These are phyloP conservation scores for Enteromius trimaculatus DNA, from an alignment of 2,797 vertebrate species.

Conservation along the genomic window DNA sequence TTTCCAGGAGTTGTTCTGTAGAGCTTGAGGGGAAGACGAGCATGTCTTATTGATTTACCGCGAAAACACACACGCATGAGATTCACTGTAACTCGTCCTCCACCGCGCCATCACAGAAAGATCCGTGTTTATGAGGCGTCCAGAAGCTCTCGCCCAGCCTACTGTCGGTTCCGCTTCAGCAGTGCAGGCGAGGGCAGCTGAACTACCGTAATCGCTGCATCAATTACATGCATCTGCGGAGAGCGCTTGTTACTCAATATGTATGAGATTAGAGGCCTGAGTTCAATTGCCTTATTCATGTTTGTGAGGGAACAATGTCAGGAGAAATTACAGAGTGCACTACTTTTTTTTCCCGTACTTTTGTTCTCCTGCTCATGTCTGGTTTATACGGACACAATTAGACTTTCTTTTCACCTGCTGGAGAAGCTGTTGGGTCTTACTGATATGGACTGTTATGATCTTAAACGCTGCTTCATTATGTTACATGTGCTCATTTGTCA, in stretches of 20 bases:
- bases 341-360: conserved; percentile 30
- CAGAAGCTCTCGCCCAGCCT: conserved; percentile 21
- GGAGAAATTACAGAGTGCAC: conserved; percentile 68
- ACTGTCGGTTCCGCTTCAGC: conserved; percentile 49
- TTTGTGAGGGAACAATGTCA: conserved; percentile 70
- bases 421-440: conserved; percentile 39
- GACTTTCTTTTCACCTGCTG: conserved; percentile 35
- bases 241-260: conserved; percentile 61
- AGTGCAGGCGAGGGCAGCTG: conserved; percentile 49
- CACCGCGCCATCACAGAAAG: not conserved
- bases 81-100: conserved; percentile 9
- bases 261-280: conserved; percentile 67
- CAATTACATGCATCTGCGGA: conserved; percentile 67
- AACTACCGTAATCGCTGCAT: conserved; percentile 65
- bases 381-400: conserved; percentile 20
- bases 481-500: conserved; percentile 32
- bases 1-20: conserved; percentile 1
- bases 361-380: conserved; percentile 37
- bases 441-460: conserved; percentile 16
- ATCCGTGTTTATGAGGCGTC: not conserved
- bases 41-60: conserved; percentile 21
- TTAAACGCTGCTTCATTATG: conserved; percentile 27
- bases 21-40: not conserved
- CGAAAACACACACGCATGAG: not conserved
- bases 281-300: conserved; percentile 70